Conservation (phyloP, 2,888 invertebrate genomes). For the Liopterus haemorrhoidalis region DNA sequence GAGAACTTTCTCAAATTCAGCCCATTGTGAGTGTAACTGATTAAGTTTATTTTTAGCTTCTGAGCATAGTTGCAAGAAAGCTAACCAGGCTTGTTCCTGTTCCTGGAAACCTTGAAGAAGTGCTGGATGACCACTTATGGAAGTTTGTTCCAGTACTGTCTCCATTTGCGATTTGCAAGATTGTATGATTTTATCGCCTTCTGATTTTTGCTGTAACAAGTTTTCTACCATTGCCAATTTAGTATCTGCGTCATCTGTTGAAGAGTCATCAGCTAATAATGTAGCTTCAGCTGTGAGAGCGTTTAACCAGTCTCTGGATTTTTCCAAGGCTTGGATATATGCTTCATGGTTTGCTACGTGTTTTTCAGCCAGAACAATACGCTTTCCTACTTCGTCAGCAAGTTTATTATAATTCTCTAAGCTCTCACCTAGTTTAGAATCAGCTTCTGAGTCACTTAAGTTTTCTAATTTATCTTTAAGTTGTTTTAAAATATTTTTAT, state of each 20-base stretch:
- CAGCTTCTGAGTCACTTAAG: conserved; percentile 73
- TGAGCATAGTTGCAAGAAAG: conserved; percentile 65
- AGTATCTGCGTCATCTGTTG: conserved; percentile 70
- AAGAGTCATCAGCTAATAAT: conserved; percentile 69
- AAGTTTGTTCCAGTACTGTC: conserved; percentile 69
- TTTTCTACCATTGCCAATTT: conserved; percentile 71
- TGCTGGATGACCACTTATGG: conserved; percentile 67
- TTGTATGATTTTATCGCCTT: conserved; percentile 65
- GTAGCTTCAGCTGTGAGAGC: conserved; percentile 73
- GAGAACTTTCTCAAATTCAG: conserved; percentile 70
- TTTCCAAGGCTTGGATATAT: conserved; percentile 74
- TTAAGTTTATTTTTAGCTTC: conserved; percentile 67
- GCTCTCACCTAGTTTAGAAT: conserved; percentile 66
- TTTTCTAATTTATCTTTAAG: conserved; percentile 74
- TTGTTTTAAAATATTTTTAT: conserved; percentile 77
- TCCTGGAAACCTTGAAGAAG: conserved; percentile 68
- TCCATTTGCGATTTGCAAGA: conserved; percentile 66
- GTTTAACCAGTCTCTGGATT: conserved; percentile 75
- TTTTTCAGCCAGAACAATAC: conserved; percentile 61
- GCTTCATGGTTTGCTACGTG: conserved; percentile 76
- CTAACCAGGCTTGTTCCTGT: conserved; percentile 67
- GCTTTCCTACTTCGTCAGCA: conserved; percentile 59
- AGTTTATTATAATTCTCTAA: conserved; percentile 66
- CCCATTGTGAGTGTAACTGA: conserved; percentile 72
- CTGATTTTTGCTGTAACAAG: conserved; percentile 63